Evolutionary conservation across 2,113 vertebrate genomes (phyloP).

Genomic region (Propithecus coquereli): DNA sequence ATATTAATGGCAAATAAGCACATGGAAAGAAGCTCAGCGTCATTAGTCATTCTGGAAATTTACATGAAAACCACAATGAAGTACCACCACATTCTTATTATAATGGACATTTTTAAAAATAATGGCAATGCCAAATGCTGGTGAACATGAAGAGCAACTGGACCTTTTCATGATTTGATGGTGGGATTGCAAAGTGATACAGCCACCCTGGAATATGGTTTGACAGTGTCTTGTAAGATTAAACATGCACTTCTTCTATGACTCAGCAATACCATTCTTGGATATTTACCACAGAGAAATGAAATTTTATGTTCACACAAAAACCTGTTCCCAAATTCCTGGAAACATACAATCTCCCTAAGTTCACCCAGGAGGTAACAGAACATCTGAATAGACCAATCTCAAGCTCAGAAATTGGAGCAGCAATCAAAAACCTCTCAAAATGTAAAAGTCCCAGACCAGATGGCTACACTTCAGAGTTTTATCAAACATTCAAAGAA

Average conservation of each 20-base stretch:
- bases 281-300: not conserved
- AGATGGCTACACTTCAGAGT: too few relatives aligned
- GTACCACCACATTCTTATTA: not conserved
- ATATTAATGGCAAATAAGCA: not conserved
- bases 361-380: too few relatives aligned
- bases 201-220: not conserved
- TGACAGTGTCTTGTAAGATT: not conserved
- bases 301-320: not conserved
- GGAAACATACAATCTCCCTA: too few relatives aligned
- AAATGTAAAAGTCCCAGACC: too few relatives aligned
- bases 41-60: constrained; percentile 4
- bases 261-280: not conserved
- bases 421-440: too few relatives aligned
- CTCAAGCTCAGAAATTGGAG: too few relatives aligned
- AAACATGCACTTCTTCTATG: not conserved
- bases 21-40: not conserved
- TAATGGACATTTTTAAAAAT: not conserved
- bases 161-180: not conserved
- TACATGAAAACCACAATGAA: constrained; percentile 8
- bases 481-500: too few relatives aligned
- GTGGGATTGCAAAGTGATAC: not conserved
- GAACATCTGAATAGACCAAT: too few relatives aligned
- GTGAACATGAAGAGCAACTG: not conserved
- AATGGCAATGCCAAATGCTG: not conserved
- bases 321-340: not conserved